phyloP scores from a whole-genome alignment of 1,140 invertebrate species.

The Panulirus ornatus region DNA sequence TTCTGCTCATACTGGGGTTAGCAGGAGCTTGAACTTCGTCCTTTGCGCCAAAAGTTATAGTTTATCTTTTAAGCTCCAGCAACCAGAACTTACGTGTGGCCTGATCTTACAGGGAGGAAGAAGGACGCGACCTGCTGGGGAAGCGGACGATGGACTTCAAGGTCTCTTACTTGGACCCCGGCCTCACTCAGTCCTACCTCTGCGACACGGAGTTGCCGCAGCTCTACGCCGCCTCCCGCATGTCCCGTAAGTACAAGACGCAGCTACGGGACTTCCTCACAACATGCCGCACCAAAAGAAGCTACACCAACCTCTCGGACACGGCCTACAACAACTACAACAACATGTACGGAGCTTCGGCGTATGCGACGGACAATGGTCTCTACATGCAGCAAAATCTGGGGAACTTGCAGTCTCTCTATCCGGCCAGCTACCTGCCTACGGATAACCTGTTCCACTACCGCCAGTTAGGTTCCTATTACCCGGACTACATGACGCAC shows the following conservation, averaged over 20 bases:
- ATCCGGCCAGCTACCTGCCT: conserved; percentile 75
- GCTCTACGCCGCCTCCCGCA: conserved; percentile 80
- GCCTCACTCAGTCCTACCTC: conserved; percentile 92
- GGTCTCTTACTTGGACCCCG: conserved; percentile 96
- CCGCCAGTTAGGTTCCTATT: conserved; percentile 79
- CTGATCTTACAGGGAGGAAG: conserved; percentile 94
- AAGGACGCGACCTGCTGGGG: conserved; percentile 95
- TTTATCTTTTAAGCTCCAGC: no score
- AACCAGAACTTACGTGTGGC: no score
- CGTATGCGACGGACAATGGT: conserved; percentile 84
- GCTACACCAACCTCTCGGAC: conserved; percentile 79
- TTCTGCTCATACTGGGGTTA: no score
- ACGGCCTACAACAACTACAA: conserved; percentile 77
- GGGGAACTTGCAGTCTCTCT: conserved; percentile 84
- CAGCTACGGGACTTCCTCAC: conserved; percentile 94
- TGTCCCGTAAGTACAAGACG: conserved; percentile 89
- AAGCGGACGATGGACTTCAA: conserved; percentile 99
- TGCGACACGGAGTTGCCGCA: conserved; percentile 82
- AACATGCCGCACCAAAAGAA: conserved; percentile 93
- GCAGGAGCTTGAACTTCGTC: no score
- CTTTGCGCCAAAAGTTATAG: no score
- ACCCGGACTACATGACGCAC: conserved; percentile 76
- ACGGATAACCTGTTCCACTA: conserved; percentile 86
- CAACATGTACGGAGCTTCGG: conserved; percentile 81
- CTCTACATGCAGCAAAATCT: conserved; percentile 86